Percentiles rank a stretch among this genome's conserved stretches.
phyloP scores from a whole-genome alignment of 2,113 vertebrate genomes.

The Perognathus longimembris region DNA sequence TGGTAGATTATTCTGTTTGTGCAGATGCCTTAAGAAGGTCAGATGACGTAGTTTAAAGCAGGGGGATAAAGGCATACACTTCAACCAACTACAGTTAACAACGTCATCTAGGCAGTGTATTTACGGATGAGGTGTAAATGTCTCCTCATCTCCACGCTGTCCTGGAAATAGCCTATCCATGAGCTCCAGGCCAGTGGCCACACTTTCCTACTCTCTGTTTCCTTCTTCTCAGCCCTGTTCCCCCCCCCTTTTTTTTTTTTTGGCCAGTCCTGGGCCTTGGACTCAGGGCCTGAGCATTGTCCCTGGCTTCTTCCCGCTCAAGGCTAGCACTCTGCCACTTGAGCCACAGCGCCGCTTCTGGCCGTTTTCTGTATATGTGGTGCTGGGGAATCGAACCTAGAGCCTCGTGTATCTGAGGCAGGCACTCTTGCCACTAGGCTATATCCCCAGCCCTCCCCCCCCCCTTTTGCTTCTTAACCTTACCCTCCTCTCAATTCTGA shows the following conservation, averaged over 20 bases:
- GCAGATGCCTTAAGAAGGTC: neutral
- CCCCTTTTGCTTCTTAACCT: neutral
- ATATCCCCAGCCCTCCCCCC: fast-evolving
- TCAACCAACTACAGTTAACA: neutral
- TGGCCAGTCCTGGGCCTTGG: too few relatives aligned
- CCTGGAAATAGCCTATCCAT: neutral
- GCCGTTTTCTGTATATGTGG: too few relatives aligned
- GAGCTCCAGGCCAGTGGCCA: neutral
- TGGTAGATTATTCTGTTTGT: neutral
- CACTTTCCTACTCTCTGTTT: neutral
- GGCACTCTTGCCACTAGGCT: too few relatives aligned
- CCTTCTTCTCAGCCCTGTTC: neutral
- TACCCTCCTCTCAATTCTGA: neutral
- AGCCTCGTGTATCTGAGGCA: too few relatives aligned
- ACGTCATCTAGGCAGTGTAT: neutral
- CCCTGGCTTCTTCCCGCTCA: too few relatives aligned
- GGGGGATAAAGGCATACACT: neutral
- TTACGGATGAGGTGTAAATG: too few relatives aligned
- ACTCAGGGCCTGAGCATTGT: too few relatives aligned
- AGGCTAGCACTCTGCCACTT: too few relatives aligned
- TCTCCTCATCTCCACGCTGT: neutral
- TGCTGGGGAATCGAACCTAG: too few relatives aligned
- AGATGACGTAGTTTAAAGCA: neutral
- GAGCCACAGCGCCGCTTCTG: too few relatives aligned
- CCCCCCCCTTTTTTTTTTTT: fast-evolving